Base-by-base conservation (phyloP, 1,140 invertebrate species). In the Andrena cerasifolii region DNA sequence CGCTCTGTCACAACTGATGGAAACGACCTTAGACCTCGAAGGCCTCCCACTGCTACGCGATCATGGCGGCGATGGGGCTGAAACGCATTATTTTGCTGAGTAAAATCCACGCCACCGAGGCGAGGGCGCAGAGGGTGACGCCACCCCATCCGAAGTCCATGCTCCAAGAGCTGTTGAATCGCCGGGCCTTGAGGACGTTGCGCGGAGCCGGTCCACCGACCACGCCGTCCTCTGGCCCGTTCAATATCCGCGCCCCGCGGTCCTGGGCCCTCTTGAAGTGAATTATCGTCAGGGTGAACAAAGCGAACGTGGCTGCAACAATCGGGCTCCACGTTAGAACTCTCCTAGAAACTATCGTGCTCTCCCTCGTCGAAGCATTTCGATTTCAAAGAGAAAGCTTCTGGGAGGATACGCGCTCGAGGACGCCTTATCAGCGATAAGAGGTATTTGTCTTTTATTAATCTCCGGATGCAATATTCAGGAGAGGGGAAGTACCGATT, bases 71-170 rank as follows among this genome's bases (percentile, higher is more conserved):
- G 86, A 97, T 95, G 7, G 96, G 96, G 91, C 96, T 97, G 90
- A 97, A 97, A 83, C 97, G 94, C 96, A 98, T 97, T 78, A 98
- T 96, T 91, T 97, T 97, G 18, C 96, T 97, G 18, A 98, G 93
- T 47, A 98, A 91, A 56, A 98, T 97, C 97, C 97, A 98, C 3
- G 97, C 93, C 0, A 97, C 91, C 0, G 95, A 96, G 0, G 97
- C 96, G 21, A 96, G 94, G 4, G 96, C 94, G 78, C 96, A 97
- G 0, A 97, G 89, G 1, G 94, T 95, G 0, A 97, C 96, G 3
- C 97, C 96, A 21, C 95, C 96, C 96, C 96, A 97, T 24, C 96
- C 96, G 0, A 97, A 92, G 74, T 97, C 95, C 73, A 97, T 92
- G 28, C 96, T 97, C 97, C 97, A 98, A 0, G 96, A 96, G 0